Evolutionary conservation across 2,113 vertebrate genomes (phyloP).

Genomic region (Macrotis lagotis): DNA sequence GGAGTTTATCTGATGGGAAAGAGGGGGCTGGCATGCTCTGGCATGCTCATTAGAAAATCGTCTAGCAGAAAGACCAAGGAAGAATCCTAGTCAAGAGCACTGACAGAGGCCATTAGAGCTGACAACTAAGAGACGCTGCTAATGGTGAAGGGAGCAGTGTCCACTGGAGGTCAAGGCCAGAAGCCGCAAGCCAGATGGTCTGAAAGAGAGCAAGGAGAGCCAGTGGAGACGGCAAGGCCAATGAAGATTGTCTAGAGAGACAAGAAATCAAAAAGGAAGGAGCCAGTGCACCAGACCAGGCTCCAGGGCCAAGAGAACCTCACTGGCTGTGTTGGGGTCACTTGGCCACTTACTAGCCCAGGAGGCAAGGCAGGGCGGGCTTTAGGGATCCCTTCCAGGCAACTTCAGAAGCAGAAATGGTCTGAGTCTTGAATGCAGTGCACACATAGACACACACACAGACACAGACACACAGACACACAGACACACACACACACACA

Average conservation of each 20-base stretch:
- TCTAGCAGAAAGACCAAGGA: not conserved
- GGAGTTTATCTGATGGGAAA: not conserved
- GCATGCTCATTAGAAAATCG: not conserved
- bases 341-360: not conserved
- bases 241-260: not conserved
- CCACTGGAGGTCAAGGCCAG: no score
- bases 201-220: not conserved
- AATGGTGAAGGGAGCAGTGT: not conserved
- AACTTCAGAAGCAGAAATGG: not conserved
- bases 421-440: no score
- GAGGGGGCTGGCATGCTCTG: not conserved
- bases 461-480: no score
- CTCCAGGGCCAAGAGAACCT: no score
- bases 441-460: no score
- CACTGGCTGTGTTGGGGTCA: no score
- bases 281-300: no score
- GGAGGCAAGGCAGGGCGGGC: no score
- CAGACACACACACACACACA: not conserved
- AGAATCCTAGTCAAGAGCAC: not conserved
- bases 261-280: no score
- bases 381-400: no score
- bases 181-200: no score
- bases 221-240: not conserved
- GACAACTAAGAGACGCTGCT: not conserved
- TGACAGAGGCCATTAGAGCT: no score